Conservation (phyloP, 2,113 vertebrate genomes). For the Boulengeromyrus knoepffleri region DNA sequence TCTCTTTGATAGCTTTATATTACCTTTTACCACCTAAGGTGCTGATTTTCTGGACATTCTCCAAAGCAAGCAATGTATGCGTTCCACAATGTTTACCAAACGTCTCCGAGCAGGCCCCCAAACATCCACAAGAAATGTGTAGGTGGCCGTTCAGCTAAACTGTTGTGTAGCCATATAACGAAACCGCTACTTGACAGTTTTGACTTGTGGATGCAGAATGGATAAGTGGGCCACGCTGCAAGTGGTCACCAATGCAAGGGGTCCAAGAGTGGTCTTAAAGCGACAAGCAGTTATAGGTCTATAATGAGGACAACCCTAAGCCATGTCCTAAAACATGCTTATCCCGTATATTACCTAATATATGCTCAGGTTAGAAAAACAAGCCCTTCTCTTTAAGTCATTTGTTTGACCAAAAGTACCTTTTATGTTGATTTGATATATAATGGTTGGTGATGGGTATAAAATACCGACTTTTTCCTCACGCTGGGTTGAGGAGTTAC, state of each 20-base stretch:
- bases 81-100: constrained; percentile 6
- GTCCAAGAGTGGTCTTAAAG: background rate
- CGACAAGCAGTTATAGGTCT: background rate
- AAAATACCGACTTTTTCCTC: constrained; percentile 20
- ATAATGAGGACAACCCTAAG: constrained; percentile 12
- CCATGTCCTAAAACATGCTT: constrained; percentile 10
- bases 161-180: background rate
- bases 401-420: constrained; percentile 29
- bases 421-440: constrained; percentile 24
- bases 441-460: constrained; percentile 42
- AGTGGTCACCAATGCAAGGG: background rate
- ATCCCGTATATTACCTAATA: constrained; percentile 32
- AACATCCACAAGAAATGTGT: constrained; percentile 7
- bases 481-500: constrained; percentile 24
- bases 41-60: constrained; percentile 1
- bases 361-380: constrained; percentile 25
- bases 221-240: background rate
- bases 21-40: constrained; percentile 4
- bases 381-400: constrained; percentile 33
- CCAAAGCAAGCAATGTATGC: constrained; percentile 2
- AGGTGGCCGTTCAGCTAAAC: background rate
- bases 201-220: background rate
- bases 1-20: constrained; percentile 1
- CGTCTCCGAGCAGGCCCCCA: background rate
- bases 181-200: background rate